Conservation (phyloP, 2,888 invertebrate genomes). For the Drosophila putrida region DNA sequence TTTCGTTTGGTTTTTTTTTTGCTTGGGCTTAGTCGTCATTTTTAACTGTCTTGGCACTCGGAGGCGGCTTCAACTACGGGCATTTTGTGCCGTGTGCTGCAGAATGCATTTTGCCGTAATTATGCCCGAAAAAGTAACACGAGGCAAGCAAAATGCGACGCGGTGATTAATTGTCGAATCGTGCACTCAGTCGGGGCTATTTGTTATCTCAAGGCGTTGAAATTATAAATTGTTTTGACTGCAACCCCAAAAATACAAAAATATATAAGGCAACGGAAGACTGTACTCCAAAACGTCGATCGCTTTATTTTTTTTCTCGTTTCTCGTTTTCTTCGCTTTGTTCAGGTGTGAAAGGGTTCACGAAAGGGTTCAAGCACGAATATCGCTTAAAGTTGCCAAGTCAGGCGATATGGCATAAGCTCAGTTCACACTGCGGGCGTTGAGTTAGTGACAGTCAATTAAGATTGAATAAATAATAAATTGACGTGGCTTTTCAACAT, state of each 20-base stretch:
- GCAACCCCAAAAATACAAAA: conserved; percentile 54
- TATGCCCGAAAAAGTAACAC: conserved; percentile 73
- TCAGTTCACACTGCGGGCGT: conserved; percentile 33
- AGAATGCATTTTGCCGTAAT: conserved; percentile 67
- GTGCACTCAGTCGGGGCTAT: conserved; percentile 74
- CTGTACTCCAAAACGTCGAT: conserved; percentile 48
- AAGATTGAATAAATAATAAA: conserved; percentile 51
- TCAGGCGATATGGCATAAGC: conserved; percentile 41
- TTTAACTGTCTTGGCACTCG: conserved; percentile 69
- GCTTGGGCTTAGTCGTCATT: conserved; percentile 50
- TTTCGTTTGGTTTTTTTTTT: neutral
- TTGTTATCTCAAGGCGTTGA: conserved; percentile 80
- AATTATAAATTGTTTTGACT: conserved; percentile 77
- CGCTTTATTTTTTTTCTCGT: conserved; percentile 28
- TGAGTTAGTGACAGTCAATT: conserved; percentile 59
- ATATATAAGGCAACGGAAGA: conserved; percentile 19
- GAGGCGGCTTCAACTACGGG: conserved; percentile 57
- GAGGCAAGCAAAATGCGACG: conserved; percentile 65
- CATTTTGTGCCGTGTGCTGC: conserved; percentile 62
- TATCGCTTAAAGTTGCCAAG: conserved; percentile 41
- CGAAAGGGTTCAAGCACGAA: conserved; percentile 70
- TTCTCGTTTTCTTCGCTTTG: conserved; percentile 26
- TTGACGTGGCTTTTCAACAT: conserved; percentile 9
- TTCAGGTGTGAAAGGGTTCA: conserved; percentile 76
- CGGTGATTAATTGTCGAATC: conserved; percentile 78